These are phyloP conservation scores for Calameuta idolon DNA, from an alignment of 2,888 invertebrate species.

Conservation along the genomic window DNA sequence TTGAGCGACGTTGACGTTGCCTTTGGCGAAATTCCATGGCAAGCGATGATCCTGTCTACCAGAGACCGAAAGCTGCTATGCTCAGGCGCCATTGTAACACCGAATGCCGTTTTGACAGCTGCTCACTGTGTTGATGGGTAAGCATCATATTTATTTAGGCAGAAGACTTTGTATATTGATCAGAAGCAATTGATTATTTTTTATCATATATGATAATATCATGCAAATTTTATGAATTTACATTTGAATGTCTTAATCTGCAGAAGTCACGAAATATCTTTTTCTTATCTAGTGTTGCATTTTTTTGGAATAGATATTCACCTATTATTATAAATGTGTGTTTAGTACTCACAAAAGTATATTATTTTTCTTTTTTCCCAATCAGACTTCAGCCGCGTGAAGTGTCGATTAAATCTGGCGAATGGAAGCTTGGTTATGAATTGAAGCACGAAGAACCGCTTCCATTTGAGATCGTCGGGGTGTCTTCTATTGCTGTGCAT, in stretches of 20 bases:
- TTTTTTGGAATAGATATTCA: not conserved
- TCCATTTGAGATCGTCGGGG: slow-evolving; percentile 82
- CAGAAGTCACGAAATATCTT: not conserved
- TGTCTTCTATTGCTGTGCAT: slow-evolving; percentile 77
- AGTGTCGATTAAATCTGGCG: slow-evolving; percentile 82
- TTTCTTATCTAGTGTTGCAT: not conserved
- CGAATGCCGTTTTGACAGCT: slow-evolving; percentile 80
- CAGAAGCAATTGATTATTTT: not conserved
- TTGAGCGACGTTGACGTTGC: slow-evolving; percentile 70
- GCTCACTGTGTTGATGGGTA: slow-evolving; percentile 87
- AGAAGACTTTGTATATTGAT: not conserved
- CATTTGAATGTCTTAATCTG: not conserved
- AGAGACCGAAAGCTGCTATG: slow-evolving; percentile 80
- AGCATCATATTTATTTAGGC: slow-evolving; percentile 27
- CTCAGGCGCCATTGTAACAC: slow-evolving; percentile 82
- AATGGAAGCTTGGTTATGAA: slow-evolving; percentile 86
- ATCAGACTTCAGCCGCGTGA: slow-evolving; percentile 74
- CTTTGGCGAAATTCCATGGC: slow-evolving; percentile 90
- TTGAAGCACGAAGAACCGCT: slow-evolving; percentile 75
- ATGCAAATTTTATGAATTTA: not conserved
- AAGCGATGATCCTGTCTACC: slow-evolving; percentile 83
- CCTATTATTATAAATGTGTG: not conserved
- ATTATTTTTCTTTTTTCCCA: slow-evolving; percentile 35
- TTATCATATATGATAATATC: not conserved
- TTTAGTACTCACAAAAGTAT: not conserved